These are phyloP conservation scores for Drosophila rubida DNA, from an alignment of 2,888 invertebrate species.

Conservation along the genomic window DNA sequence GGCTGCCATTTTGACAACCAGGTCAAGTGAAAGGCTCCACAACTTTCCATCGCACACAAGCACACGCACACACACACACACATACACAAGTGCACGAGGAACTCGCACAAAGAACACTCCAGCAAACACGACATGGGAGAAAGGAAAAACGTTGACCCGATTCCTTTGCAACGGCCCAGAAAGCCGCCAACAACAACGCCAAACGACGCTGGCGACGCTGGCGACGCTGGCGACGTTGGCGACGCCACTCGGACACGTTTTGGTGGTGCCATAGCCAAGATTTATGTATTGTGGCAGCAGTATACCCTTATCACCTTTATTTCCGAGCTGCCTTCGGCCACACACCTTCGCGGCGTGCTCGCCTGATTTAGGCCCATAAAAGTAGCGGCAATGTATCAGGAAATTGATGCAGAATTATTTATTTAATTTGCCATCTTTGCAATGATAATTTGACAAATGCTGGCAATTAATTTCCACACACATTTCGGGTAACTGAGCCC, in stretches of 20 bases:
- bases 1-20: conserved; percentile 36
- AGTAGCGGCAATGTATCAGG: conserved; percentile 12
- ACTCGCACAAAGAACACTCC: conserved; percentile 49
- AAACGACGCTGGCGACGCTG: neutral
- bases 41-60: conserved; percentile 28
- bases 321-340: neutral
- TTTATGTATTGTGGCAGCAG: conserved; percentile 27
- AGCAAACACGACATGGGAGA: conserved; percentile 21
- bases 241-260: conserved; percentile 39
- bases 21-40: conserved; percentile 48
- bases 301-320: conserved; percentile 26
- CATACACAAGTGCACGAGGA: conserved; percentile 29
- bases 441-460: conserved; percentile 52
- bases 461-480: conserved; percentile 42
- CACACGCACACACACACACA: conserved; percentile 4
- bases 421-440: conserved; percentile 43
- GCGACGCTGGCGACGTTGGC: neutral
- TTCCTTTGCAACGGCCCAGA: conserved; percentile 30
- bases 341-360: neutral
- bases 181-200: conserved; percentile 17
- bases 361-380: conserved; percentile 11
- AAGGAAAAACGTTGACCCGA: conserved; percentile 55
- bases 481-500: conserved; percentile 11
- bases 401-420: conserved; percentile 41
- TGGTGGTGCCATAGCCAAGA: conserved; percentile 28